A percentile compares a stretch with the other conserved stretches of the same genome.
Conservation (phyloP, 2,797 vertebrate genomes). For the Sebastes wilsoni region DNA sequence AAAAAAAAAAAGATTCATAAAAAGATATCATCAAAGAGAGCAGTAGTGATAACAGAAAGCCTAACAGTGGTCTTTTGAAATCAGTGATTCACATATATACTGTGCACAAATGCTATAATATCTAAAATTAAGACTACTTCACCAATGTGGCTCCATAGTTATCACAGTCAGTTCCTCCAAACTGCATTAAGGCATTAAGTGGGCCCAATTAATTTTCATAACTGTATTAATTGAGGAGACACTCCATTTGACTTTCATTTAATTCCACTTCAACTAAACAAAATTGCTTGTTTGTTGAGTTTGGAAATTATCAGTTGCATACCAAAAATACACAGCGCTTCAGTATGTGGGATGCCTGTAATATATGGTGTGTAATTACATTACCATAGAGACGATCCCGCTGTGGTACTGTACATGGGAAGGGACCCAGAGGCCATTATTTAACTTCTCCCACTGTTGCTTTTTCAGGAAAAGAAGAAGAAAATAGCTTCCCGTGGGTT, state of each 20-base stretch:
- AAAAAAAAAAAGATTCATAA: slow-evolving; percentile 35
- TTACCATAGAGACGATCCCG: slow-evolving; percentile 14
- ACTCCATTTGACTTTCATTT: slow-evolving; percentile 2
- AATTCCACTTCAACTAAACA: not conserved
- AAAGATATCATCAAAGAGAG: slow-evolving; percentile 63
- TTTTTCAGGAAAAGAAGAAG: slow-evolving; percentile 37
- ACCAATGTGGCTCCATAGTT: not conserved
- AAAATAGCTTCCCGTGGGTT: slow-evolving; percentile 47
- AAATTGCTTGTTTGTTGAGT: slow-evolving; percentile 43
- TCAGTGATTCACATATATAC: not conserved
- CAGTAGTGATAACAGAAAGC: slow-evolving; percentile 23
- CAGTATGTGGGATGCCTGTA: slow-evolving; percentile 34
- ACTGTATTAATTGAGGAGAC: not conserved
- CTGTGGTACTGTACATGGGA: slow-evolving; percentile 50
- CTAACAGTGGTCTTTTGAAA: slow-evolving; percentile 5
- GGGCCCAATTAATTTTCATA: not conserved
- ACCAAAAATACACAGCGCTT: slow-evolving; percentile 32
- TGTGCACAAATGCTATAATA: slow-evolving; percentile 7
- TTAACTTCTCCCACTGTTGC: slow-evolving; percentile 48
- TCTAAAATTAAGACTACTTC: slow-evolving; percentile 20
- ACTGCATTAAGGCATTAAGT: not conserved
- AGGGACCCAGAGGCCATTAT: slow-evolving; percentile 39
- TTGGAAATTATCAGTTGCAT: slow-evolving; percentile 30
- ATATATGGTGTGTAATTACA: slow-evolving; percentile 56
- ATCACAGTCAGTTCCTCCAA: slow-evolving; percentile 12